phyloP scores from a whole-genome alignment of 2,888 invertebrate species.

The Habroteleia sp. region DNA sequence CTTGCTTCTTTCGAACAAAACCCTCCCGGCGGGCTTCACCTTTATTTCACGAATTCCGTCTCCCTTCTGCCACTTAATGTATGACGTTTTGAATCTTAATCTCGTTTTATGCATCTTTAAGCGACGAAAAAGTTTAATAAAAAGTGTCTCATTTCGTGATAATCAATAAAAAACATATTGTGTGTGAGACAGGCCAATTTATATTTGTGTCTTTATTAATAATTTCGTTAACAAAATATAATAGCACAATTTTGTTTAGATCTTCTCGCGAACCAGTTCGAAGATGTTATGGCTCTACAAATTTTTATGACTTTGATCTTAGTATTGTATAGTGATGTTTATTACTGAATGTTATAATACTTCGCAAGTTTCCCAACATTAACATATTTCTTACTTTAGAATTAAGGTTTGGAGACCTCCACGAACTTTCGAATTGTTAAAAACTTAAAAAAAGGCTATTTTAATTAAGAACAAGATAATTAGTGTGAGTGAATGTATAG shows the following conservation, averaged over 20 bases:
- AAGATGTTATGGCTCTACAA: conserved; percentile 36
- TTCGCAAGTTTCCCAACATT: conserved; percentile 28
- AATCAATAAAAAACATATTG: conserved; percentile 23
- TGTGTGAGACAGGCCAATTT: conserved; percentile 9
- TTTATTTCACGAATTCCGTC: conserved; percentile 12
- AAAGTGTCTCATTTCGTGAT: conserved; percentile 13
- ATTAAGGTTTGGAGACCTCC: conserved; percentile 17
- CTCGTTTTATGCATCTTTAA: conserved; percentile 18
- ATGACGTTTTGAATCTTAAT: conserved; percentile 28
- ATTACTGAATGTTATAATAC: conserved; percentile 48
- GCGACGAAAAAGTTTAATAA: conserved; percentile 27
- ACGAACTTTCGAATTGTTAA: conserved; percentile 38
- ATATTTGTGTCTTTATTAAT: too few species aligned
- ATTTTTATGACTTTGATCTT: conserved; percentile 57
- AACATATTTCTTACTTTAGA: conserved; percentile 28
- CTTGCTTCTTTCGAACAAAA: conserved; percentile 6
- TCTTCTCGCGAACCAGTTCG: conserved; percentile 4
- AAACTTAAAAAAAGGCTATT: conserved; percentile 29
- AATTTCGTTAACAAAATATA: too few species aligned
- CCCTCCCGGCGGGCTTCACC: conserved; percentile 7
- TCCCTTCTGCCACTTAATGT: conserved; percentile 12
- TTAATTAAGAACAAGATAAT: conserved; percentile 26
- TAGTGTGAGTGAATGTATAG: conserved; percentile 16
- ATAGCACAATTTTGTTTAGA: too few species aligned
- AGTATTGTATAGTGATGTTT: conserved; percentile 36